phyloP scores from a whole-genome alignment of 2,797 vertebrate genomes.

The Myotis vivesi region DNA sequence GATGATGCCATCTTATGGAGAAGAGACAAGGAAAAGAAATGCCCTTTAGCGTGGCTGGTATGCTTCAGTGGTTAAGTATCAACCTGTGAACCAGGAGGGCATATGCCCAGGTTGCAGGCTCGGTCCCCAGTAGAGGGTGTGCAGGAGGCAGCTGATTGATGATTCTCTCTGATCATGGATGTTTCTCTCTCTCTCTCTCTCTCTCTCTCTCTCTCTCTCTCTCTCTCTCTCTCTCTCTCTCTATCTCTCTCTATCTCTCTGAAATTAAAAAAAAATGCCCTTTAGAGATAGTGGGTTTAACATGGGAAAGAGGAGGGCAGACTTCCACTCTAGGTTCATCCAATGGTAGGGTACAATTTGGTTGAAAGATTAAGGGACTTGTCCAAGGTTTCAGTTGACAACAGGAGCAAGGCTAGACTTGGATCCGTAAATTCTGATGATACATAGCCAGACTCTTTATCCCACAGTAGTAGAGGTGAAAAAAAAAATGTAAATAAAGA shows the following conservation, averaged over 20 bases:
- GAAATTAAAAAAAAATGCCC: too few relatives aligned
- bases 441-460: background rate
- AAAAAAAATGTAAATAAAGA: background rate
- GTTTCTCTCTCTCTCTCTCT: too few relatives aligned
- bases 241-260: too few relatives aligned
- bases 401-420: background rate
- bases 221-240: too few relatives aligned
- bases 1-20: background rate
- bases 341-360: background rate
- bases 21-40: background rate
- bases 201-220: too few relatives aligned
- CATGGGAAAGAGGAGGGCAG: background rate
- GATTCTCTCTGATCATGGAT: too few relatives aligned
- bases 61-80: too few relatives aligned
- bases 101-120: too few relatives aligned
- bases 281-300: background rate
- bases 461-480: background rate
- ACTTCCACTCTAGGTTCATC: background rate
- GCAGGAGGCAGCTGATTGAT: too few relatives aligned
- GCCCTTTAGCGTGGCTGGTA: background rate
- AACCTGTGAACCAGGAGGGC: too few relatives aligned
- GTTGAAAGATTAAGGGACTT: background rate
- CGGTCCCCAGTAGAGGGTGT: too few relatives aligned
- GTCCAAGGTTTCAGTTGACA: background rate
- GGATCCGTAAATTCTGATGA: background rate